Evolutionary conservation across 2,888 invertebrate genomes (phyloP).

Genomic region (Malthinus seriepunctatus): DNA sequence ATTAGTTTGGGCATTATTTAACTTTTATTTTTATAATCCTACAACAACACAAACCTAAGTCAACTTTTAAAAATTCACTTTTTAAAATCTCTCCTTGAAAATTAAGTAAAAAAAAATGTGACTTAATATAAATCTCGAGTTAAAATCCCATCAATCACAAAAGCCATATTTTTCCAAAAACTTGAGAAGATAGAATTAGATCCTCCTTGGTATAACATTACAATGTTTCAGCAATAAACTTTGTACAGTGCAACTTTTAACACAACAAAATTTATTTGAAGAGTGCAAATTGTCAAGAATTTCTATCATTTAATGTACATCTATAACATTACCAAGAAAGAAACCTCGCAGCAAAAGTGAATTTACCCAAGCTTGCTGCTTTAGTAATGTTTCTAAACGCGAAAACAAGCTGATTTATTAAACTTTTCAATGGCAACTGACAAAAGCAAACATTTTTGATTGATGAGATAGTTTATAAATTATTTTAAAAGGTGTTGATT

Average conservation of each 20-base stretch:
- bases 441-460: slow-evolving; percentile 24
- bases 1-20: slow-evolving; percentile 15
- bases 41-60: background rate
- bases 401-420: slow-evolving; percentile 34
- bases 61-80: background rate
- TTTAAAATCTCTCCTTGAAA: background rate
- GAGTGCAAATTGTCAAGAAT: slow-evolving; percentile 6
- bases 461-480: slow-evolving; percentile 24
- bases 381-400: slow-evolving; percentile 33
- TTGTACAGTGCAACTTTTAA: too few relatives aligned
- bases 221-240: too few relatives aligned
- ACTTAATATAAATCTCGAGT: background rate
- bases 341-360: slow-evolving; percentile 18
- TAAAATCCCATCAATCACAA: too few relatives aligned
- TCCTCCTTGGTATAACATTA: too few relatives aligned
- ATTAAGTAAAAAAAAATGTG: background rate
- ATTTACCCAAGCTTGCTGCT: slow-evolving; percentile 30
- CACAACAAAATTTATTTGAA: background rate
- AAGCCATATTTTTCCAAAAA: too few relatives aligned
- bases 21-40: background rate
- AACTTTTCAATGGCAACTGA: slow-evolving; percentile 35
- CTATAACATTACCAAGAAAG: slow-evolving; percentile 17
- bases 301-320: slow-evolving; percentile 6
- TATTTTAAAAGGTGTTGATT: too few relatives aligned
- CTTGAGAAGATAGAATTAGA: too few relatives aligned